Evolutionary conservation across 35 echinoderm and acorn worm genomes (phyloP), one percentile per base, ranked within the genome.

Genomic region (Patiria miniata): DNA sequence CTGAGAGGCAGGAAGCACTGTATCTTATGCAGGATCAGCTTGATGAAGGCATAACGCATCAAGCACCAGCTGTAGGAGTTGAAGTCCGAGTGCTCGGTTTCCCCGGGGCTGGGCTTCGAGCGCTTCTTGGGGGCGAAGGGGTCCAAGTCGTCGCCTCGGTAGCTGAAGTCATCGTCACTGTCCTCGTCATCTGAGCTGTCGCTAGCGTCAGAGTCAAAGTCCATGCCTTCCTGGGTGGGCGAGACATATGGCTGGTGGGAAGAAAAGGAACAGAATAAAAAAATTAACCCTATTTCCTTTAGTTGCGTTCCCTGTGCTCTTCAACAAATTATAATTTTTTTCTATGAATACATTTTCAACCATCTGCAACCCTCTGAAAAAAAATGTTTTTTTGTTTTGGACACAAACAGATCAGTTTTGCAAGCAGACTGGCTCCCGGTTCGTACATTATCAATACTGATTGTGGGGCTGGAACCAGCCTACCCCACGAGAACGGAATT

Each of bases 61-160:
- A 99, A 59, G 89, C 96, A 99, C 96, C 96, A 99, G 81, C 96
- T 99, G 50, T 92, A 99, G 1, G 96, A 99, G 40, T 85, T 92
- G 12, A 81, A 77, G 61, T 99, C 96, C 7, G 86, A 86, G 77
- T 90, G 93, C 79, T 99, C 89, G 18, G 85, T 83, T 26, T 91
- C 83, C 0, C 89, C 89, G 0, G 87, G 83, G 47, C 76, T 52
- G 42, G 87, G 79, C 12, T 81, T 36, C 36, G 44, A 26, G 42
- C 22, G 68, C 51, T 50, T 52, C 59, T 87, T 81, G 38, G 78
- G 36, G 9, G 60, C 50, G 40, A 86, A 91, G 5, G 79, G 78
- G 50, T 77, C 84, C 38, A 53, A 61, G 58, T 97, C 83, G 2
- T 93, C 91, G 28, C 58, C 80, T 17, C 39, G 51, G 33, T 95